Base-by-base conservation (phyloP, 2,797 vertebrate species). In the Oreochromis grahami region DNA sequence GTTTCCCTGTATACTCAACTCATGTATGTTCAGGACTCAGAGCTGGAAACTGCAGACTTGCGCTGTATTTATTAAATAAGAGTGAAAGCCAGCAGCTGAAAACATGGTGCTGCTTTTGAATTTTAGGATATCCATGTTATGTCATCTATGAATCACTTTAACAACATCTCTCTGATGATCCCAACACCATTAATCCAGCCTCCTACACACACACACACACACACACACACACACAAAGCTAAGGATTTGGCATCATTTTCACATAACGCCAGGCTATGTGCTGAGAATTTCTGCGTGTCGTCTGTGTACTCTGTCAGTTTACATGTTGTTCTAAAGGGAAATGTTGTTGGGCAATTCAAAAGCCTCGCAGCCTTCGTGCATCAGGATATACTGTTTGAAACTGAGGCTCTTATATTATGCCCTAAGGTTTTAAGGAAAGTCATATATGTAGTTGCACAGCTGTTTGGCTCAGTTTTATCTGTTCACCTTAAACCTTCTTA, bases 111-210 rank as follows among this genome's bases (percentile, higher is more conserved):
- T 74, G 26, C 15, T 19, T 50, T 72, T 45, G 9, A 72, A 29
- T 48, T 19, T 72, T 72, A 72, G 43, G 24, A 8, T 21, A 15
- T 79, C 41, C 26, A 8, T 77, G 60, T 86, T 79, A 81, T 81
- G 53, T 82, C 70, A 87, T 81, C 82, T 3, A 8, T 84, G 77
- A 87, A 51, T 82, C 82, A 43, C 41, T 86, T 65, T 76, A 13
- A 82, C 53, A 52, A 19, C 43, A 32, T 50, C 10, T 74, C 43
- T 74, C 24, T 32, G 68, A 74, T 50, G 3, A 74, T 82, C 82
- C 72, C 72, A 81, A 84, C 86, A n/a, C 29, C 51, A 34, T 50
- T 86, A 84, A 88, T 86, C 80, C 82, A 85, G 19, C 38, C 10
- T 9, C 24, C 43, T 11, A 76, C 58, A 32, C 53, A 65, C 63